Conservation (phyloP, 2,888 invertebrate species). For the Fabriciana adippe region DNA sequence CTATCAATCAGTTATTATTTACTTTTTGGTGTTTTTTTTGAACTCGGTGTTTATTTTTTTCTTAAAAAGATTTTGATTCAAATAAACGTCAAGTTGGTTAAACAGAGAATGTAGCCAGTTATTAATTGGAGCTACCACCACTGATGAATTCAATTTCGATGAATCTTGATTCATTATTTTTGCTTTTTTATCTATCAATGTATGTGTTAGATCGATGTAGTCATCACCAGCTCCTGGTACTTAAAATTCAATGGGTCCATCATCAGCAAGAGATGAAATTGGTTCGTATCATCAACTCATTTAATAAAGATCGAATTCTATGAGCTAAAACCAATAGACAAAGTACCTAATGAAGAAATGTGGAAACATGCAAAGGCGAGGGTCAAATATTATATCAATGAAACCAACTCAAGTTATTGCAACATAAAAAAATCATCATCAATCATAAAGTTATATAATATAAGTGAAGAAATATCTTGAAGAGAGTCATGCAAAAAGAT, state of each 20-base stretch:
- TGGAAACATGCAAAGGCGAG: too few species aligned
- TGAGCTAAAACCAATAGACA: slow-evolving; percentile 44
- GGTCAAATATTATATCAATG: too few species aligned
- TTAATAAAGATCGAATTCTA: slow-evolving; percentile 39
- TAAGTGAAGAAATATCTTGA: slow-evolving; percentile 14
- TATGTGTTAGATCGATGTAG: slow-evolving; percentile 46
- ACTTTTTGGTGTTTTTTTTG: too few species aligned
- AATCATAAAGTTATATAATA: neutral
- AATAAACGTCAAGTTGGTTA: slow-evolving; percentile 42
- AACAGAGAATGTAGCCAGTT: slow-evolving; percentile 48
- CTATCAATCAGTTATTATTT: too few species aligned
- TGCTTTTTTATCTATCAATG: slow-evolving; percentile 42
- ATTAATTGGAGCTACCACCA: slow-evolving; percentile 44
- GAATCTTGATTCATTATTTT: slow-evolving; percentile 42
- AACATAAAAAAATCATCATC: too few species aligned
- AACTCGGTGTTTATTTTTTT: too few species aligned
- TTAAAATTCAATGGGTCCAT: slow-evolving; percentile 47
- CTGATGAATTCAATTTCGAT: slow-evolving; percentile 24
- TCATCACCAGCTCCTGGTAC: slow-evolving; percentile 48
- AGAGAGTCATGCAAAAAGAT: slow-evolving; percentile 8
- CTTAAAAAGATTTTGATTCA: too few species aligned
- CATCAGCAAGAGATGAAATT: slow-evolving; percentile 46
- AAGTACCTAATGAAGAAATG: slow-evolving; percentile 47
- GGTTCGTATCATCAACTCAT: slow-evolving; percentile 40
- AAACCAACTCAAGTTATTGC: too few species aligned